Base-by-base conservation (phyloP, 2,797 vertebrate species). In the Nyctibius grandis region DNA sequence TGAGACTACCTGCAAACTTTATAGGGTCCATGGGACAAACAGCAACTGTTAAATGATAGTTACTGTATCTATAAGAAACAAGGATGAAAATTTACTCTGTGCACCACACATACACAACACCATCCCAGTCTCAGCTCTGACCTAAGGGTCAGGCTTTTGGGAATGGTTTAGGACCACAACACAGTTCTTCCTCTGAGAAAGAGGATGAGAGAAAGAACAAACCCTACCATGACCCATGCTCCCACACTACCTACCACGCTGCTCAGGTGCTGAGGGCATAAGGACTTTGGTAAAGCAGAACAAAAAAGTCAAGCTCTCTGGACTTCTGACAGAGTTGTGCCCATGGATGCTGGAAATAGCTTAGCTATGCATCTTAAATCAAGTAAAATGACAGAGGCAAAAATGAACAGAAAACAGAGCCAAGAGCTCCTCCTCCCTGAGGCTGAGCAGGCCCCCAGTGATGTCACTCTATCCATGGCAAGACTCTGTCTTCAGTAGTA, bases 201-300 rank as follows among this genome's bases (percentile, higher is more conserved):
- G 13, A 40, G 23, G 42, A 67, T 8, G 26, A 64, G 34, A 79
- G 18, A 36, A 85, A 67, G n/a, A 85, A 69, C 9, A 85, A 79
- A 65, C 21, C 21, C 34, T 23, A 8, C 33, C n/a, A 15, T 15
- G 29, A 31, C 19, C 4, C 1, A 17, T 47, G n/a, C 5, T 50
- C 11, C 19, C 20, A 36, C 15, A 16, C 26, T 36, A 31, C 54
- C 45, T 50, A 61, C 29, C 0, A 22, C 0, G 0, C 25, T 72
- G 9, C 31, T 29, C 15, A n/a, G 61, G 20, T 65, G 36, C 54
- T 44, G 21, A 68, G 25, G 9, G 33, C 16, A 33, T 57, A 23
- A 59, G 21, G 34, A 59, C 12, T 85, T 64, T 2, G 16, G 12
- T 28, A n/a, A 89, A 67, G 14, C 0, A 2, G 28, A 92, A 69